These are phyloP conservation scores for Chaetops frenatus DNA, from an alignment of 2,113 vertebrate genomes.

Conservation along the genomic window DNA sequence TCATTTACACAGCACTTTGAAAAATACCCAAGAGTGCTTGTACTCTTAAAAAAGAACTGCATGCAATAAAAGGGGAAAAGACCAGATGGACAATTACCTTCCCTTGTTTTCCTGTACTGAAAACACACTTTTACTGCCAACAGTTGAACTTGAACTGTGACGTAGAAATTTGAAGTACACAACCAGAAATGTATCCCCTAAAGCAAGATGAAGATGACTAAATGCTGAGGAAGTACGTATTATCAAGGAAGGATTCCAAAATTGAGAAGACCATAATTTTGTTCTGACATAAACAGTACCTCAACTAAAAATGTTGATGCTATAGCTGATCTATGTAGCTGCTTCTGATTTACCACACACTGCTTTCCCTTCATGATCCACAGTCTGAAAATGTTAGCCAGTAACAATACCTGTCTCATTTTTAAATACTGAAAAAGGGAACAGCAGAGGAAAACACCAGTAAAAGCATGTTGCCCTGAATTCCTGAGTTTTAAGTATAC, in stretches of 20 bases:
- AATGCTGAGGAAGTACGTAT: not conserved
- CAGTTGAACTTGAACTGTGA: not conserved
- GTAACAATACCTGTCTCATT: not conserved
- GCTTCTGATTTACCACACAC: not conserved
- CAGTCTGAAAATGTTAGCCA: not conserved
- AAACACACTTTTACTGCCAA: not conserved
- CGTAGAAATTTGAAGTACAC: not conserved
- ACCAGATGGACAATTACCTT: not conserved
- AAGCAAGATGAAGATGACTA: not conserved
- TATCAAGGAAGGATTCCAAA: not conserved
- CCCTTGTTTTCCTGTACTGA: not conserved
- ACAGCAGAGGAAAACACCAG: not conserved
- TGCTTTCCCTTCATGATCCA: not conserved
- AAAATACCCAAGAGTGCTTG: not conserved
- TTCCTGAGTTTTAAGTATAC: conserved; percentile 34
- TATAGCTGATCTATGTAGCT: not conserved
- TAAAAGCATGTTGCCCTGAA: not conserved
- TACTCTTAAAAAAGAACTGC: not conserved
- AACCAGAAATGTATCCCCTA: not conserved
- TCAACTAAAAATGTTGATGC: not conserved
- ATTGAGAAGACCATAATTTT: not conserved
- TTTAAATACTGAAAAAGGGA: conserved; percentile 4
- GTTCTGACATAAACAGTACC: not conserved
- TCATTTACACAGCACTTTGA: not conserved
- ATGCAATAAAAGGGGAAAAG: not conserved